These are phyloP conservation scores for Mythimna ferrago DNA, from an alignment of 2,888 invertebrate species.

Conservation along the genomic window DNA sequence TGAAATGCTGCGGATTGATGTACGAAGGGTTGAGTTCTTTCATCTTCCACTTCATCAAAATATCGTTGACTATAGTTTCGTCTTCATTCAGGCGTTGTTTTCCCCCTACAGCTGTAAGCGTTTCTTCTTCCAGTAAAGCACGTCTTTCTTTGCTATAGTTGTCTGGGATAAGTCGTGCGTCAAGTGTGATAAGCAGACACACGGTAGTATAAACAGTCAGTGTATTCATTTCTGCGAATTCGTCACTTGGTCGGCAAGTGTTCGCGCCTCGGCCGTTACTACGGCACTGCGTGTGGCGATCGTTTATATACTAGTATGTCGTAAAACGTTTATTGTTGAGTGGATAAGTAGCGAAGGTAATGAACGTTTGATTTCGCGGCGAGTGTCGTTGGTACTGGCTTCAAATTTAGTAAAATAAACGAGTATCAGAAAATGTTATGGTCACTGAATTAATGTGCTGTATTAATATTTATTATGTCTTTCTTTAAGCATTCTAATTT, in stretches of 20 bases:
- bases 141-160: slow-evolving; percentile 70
- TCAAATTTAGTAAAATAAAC: not conserved
- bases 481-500: too few species aligned
- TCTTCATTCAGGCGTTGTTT: slow-evolving; percentile 82
- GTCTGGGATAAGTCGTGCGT: slow-evolving; percentile 66
- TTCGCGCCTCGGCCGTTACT: slow-evolving; percentile 38
- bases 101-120: slow-evolving; percentile 86
- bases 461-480: too few species aligned
- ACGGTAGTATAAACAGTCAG: slow-evolving; percentile 49
- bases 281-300: slow-evolving; percentile 30
- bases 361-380: slow-evolving; percentile 33
- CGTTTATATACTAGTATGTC: slow-evolving; percentile 54
- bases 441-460: not conserved
- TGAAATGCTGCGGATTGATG: slow-evolving; percentile 87
- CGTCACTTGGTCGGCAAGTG: slow-evolving; percentile 13
- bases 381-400: slow-evolving; percentile 2
- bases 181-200: slow-evolving; percentile 59
- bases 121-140: slow-evolving; percentile 82
- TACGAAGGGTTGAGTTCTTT: slow-evolving; percentile 88
- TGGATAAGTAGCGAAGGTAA: slow-evolving; percentile 29
- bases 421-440: not conserved
- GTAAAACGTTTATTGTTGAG: slow-evolving; percentile 54
- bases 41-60: slow-evolving; percentile 90
- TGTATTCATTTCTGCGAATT: slow-evolving; percentile 41
- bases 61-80: slow-evolving; percentile 89